Conservation (phyloP, 2,113 vertebrate genomes). For the Melanostigma gelatinosum region DNA sequence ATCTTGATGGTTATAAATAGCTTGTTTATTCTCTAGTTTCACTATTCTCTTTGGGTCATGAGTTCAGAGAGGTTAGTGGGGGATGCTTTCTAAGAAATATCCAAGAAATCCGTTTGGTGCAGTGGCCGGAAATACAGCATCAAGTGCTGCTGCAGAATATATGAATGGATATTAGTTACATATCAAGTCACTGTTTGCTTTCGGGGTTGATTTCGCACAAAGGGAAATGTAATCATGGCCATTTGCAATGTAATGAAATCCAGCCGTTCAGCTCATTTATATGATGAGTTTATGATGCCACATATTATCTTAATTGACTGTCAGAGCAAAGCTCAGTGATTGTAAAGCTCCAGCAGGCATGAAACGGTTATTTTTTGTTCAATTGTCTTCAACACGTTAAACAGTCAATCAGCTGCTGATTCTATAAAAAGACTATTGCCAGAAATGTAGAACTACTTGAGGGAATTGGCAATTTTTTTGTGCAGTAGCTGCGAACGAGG, state of each 20-base stretch:
- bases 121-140: conserved; percentile 19
- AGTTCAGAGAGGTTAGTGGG: conserved; percentile 17
- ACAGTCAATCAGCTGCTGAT: conserved; percentile 10
- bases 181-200: conserved; percentile 33
- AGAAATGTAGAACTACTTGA: conserved; percentile 14
- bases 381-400: conserved; percentile 26
- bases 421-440: conserved; percentile 17
- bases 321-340: conserved; percentile 17
- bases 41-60: conserved; percentile 24
- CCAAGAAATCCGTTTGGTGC: conserved; percentile 31
- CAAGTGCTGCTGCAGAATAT: not conserved
- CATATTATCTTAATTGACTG: conserved; percentile 33
- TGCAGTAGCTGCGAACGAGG: conserved; percentile 27
- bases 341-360: conserved; percentile 26
- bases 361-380: conserved; percentile 17
- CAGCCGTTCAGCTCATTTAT: conserved; percentile 9
- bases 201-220: not conserved
- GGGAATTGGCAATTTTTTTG: conserved; percentile 14
- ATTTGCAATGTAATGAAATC: conserved; percentile 34
- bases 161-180: conserved; percentile 36
- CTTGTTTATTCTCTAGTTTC: conserved; percentile 24
- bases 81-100: conserved; percentile 39
- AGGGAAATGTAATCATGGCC: conserved; percentile 22
- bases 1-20: conserved; percentile 42
- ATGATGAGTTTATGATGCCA: conserved; percentile 25